Evolutionary conservation across 2,113 vertebrate species (phyloP), one percentile per base, ranked within the genome.

Genomic region (Verasper variegatus): DNA sequence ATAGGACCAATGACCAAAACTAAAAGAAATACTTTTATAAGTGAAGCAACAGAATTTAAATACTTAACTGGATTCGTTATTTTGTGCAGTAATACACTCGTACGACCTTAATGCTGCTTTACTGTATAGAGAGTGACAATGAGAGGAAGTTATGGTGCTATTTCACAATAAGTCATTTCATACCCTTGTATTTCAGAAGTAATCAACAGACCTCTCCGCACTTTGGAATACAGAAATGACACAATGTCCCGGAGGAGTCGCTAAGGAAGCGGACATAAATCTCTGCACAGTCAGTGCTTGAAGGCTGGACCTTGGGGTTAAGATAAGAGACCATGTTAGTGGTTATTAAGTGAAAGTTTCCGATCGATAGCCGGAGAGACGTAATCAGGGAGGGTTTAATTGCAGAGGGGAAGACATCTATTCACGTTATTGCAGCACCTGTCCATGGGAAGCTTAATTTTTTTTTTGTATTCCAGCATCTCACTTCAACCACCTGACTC

Each of bases 331-430:
- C 90, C 87, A 90, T 90, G 87, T 91, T 93, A 91, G 90, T 80
- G 91, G 92, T 94, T 93, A 94, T 94, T 94, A 94, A 95, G 93
- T 94, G 91, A 93, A 93, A 92, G 90, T 93, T 94, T 93, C 90
- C 90, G 91, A 94, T 95, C 93, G 89, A 95, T 95, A 87, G 92
- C 86, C 78, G 88, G 91, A 86, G 89, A 92, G 88, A 90, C 88
- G 90, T 92, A 94, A 94, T 94, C 93, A 94, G 91, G 88, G 88
- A 91, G 86, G 90, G 86, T 93, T 95, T 95, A 94, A 95, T 95
- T 95, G 93, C 92, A 88, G 82, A 85, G 88, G 93, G 92, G 92
- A 93, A 85, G 85, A 92, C 93, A 94, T 95, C 89, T 92, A 94
- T 94, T 93, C 92, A 88, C 59, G 86, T 94, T 93, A 94, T 94